These are phyloP conservation scores for Saccopteryx leptura DNA, from an alignment of 2,113 vertebrate species.

Conservation along the genomic window DNA sequence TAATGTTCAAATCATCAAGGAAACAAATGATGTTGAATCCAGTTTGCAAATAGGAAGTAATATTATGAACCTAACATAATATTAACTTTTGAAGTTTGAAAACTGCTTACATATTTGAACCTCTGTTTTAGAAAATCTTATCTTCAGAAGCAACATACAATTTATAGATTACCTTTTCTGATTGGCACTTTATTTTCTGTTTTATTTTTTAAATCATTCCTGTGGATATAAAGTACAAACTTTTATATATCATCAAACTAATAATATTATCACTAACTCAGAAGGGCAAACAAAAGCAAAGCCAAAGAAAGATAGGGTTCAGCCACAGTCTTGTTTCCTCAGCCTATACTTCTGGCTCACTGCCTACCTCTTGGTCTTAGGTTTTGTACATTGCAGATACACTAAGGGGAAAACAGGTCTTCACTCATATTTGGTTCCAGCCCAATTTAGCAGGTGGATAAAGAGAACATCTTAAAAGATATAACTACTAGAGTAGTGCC, in stretches of 20 bases:
- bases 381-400: slow-evolving; percentile 7
- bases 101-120: background rate
- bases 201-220: slow-evolving; percentile 33
- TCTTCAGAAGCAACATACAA: background rate
- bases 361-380: background rate
- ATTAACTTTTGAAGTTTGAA: slow-evolving; percentile 14
- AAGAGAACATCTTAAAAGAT: background rate
- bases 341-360: background rate
- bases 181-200: slow-evolving; percentile 40
- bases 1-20: background rate
- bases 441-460: background rate
- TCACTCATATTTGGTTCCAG: background rate
- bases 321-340: background rate
- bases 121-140: background rate
- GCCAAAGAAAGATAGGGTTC: background rate
- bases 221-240: background rate
- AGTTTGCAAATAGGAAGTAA: background rate
- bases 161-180: slow-evolving; percentile 26
- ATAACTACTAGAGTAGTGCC: background rate
- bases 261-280: background rate
- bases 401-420: background rate
- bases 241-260: background rate
- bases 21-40: slow-evolving; percentile 29
- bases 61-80: background rate
- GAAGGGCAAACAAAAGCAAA: background rate